Evolutionary conservation across 2,888 invertebrate species (phyloP), one percentile per base, ranked within the genome.

Genomic region (Cetonia aurata): DNA sequence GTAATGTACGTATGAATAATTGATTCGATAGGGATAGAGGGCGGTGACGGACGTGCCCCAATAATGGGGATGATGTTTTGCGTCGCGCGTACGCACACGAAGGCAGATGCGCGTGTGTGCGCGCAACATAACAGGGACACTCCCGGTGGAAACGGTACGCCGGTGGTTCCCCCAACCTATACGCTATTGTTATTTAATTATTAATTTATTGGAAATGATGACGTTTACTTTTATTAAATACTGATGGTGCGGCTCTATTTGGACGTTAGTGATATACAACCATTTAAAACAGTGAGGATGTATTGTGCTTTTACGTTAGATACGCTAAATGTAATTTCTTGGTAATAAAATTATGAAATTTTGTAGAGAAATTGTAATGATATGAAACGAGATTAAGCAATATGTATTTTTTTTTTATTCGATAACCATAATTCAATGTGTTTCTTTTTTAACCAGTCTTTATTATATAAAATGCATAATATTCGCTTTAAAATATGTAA

Each of bases 1-100:
- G 57, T 68, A 65, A 65, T 65, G 69, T 69, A 50, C 65, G 65
- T 57, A 71, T 71, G 71, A 71, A 71, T 71, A 71, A 71, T 71
- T 71, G 71, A 71, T 71, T 71, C 62, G 71, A 71, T 71, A 67
- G 46, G 57, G 69, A 48, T 53, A 68, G 71, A 67, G 62, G 71
- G 56, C 56, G 56, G 60, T 56, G 62, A 55, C 67, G 60, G 48
- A 60, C 71, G 62, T 65, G 62, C 71, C 71, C 71, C 69, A 70
- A 70, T 70, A 70, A 70, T 60, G 62, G 69, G 69, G 69, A 70
- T 65, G 62, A 65, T 70, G 69, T 62, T 70, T 70, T 70, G 65
- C 62, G 62, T 46, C 44, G 15, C 8, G 37, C 50, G 17, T 52
- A 65, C 37, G 50, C 31, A 52, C 50, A 52, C 50, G 33, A 9